Percentiles rank a stretch among this genome's conserved stretches.
Evolutionary conservation across 1,140 invertebrate genomes (phyloP).

Genomic region (Vanessa atalanta): DNA sequence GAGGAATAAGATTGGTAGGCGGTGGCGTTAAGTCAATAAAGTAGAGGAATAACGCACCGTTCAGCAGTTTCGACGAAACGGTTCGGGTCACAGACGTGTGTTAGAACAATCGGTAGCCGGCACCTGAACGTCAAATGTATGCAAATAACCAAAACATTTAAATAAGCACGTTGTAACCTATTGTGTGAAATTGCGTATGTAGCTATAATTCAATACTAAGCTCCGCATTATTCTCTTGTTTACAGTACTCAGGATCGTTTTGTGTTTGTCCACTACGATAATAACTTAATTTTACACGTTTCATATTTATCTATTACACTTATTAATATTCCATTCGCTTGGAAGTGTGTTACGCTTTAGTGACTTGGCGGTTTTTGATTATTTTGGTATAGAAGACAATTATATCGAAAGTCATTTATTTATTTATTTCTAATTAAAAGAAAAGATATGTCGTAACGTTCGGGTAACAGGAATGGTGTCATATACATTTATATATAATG

Average conservation of each 20-base stretch:
- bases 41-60: conserved; percentile 32
- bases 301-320: no score
- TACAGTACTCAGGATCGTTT: conserved; percentile 14
- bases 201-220: conserved; percentile 29
- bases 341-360: no score
- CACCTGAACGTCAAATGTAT: conserved; percentile 47
- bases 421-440: no score
- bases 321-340: no score
- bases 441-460: no score
- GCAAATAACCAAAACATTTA: conserved; percentile 47
- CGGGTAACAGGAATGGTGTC: no score
- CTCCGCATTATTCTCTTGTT: conserved; percentile 28
- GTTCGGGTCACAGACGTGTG: conserved; percentile 34
- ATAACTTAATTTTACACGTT: neutral
- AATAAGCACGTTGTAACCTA: conserved; percentile 39
- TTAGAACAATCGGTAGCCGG: conserved; percentile 35
- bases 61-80: conserved; percentile 41
- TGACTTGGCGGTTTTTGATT: no score
- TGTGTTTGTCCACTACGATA: neutral
- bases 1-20: conserved; percentile 16
- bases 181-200: conserved; percentile 21
- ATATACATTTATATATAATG: no score
- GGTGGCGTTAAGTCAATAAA: conserved; percentile 40
- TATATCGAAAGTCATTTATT: no score
- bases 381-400: no score